Percentiles rank a stretch among this genome's conserved stretches.
These are phyloP conservation scores for Mormyrus proboscirostris DNA, from an alignment of 2,797 vertebrate genomes.

Conservation along the genomic window DNA sequence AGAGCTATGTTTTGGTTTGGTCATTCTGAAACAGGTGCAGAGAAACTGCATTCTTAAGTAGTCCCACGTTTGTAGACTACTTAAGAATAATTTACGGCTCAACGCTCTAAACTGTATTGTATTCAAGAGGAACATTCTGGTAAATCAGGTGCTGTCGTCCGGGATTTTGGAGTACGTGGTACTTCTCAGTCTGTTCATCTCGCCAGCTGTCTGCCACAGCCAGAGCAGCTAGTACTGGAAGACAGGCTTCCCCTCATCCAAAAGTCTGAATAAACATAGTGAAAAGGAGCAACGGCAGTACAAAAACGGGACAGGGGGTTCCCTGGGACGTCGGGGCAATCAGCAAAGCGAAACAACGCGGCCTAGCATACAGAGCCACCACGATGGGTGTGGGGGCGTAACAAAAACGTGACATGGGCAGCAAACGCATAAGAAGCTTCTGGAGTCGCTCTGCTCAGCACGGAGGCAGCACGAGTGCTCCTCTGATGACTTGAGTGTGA, in stretches of 20 bases:
- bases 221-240: neutral
- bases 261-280: conserved; percentile 10
- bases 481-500: neutral
- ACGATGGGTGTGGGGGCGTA: neutral
- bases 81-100: neutral
- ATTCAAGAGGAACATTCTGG: neutral
- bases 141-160: neutral
- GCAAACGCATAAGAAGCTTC: conserved; percentile 32
- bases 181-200: neutral
- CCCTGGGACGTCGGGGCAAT: neutral
- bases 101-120: neutral
- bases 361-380: neutral
- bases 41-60: neutral
- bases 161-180: neutral
- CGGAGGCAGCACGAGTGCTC: neutral
- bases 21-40: neutral
- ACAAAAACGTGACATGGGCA: conserved; percentile 30
- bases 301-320: neutral
- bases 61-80: neutral
- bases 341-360: neutral
- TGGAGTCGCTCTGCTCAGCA: neutral
- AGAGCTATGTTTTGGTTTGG: neutral
- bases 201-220: neutral
- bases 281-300: neutral
- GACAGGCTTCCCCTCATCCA: neutral